These are phyloP conservation scores for Bergia puertoricense DNA, from an alignment of 92 coral and sea anemone genomes.

Conservation along the genomic window DNA sequence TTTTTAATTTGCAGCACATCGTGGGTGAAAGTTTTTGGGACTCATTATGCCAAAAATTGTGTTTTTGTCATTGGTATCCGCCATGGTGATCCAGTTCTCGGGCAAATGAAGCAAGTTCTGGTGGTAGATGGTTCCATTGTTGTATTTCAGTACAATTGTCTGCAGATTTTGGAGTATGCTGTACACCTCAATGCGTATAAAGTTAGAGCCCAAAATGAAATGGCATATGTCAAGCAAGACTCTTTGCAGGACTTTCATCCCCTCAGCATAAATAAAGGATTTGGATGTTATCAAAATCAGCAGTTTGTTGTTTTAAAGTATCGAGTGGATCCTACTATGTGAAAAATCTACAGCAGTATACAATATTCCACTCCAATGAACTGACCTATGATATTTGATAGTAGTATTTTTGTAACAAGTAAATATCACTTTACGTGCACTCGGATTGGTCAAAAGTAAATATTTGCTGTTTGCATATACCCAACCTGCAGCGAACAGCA, in stretches of 20 bases:
- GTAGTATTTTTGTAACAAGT: slow-evolving; percentile 10
- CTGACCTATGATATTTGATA: not conserved
- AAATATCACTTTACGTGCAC: not conserved
- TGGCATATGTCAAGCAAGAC: slow-evolving; percentile 34
- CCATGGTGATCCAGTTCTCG: slow-evolving; percentile 52
- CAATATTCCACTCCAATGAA: slow-evolving; percentile 8
- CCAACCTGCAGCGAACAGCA: slow-evolving; percentile 13
- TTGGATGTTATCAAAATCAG: slow-evolving; percentile 43
- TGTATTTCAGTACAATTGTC: slow-evolving; percentile 39
- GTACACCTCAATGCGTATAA: slow-evolving; percentile 45
- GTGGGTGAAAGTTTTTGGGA: slow-evolving; percentile 53
- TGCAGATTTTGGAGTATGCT: slow-evolving; percentile 35
- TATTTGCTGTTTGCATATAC: slow-evolving; percentile 9
- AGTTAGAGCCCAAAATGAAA: slow-evolving; percentile 28
- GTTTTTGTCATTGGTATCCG: slow-evolving; percentile 51
- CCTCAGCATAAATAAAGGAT: slow-evolving; percentile 48
- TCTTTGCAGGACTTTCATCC: slow-evolving; percentile 49
- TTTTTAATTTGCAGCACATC: slow-evolving; percentile 36
- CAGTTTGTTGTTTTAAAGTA: slow-evolving; percentile 41
- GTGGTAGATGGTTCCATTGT: slow-evolving; percentile 40
- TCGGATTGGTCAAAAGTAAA: slow-evolving; percentile 12
- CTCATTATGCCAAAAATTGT: slow-evolving; percentile 41
- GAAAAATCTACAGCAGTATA: slow-evolving; percentile 11
- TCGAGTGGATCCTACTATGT: slow-evolving; percentile 48
- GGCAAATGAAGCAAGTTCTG: slow-evolving; percentile 40